Evolutionary conservation across 1,140 invertebrate species (phyloP).

Genomic region (Platyscapa corneri): DNA sequence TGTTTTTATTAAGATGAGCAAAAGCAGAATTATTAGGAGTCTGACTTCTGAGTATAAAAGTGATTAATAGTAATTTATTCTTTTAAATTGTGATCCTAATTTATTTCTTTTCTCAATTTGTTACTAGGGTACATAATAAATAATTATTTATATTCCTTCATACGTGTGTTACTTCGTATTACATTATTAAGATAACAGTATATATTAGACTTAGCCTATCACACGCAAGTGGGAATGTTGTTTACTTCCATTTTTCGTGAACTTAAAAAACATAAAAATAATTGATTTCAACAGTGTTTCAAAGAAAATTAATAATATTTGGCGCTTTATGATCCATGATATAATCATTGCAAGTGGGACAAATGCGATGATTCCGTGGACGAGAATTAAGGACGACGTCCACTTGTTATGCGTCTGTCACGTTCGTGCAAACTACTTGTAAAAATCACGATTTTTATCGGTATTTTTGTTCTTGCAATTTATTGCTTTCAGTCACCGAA

Average conservation of each 20-base stretch:
- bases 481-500: constrained; percentile 8
- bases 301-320: neutral
- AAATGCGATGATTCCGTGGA: constrained; percentile 31
- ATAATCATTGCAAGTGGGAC: constrained; percentile 1
- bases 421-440: constrained; percentile 31
- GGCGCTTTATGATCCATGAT: constrained; percentile 6
- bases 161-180: too few relatives aligned
- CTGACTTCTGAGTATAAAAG: neutral
- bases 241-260: neutral
- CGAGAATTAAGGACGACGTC: neutral
- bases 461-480: neutral
- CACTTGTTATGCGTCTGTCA: constrained; percentile 46
- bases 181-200: neutral
- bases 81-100: neutral
- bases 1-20: neutral
- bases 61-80: neutral
- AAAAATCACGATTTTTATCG: constrained; percentile 18
- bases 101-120: too few relatives aligned
- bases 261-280: neutral
- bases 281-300: neutral
- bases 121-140: too few relatives aligned
- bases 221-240: neutral
- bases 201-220: too few relatives aligned
- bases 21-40: neutral
- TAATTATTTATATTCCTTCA: too few relatives aligned